Base-by-base conservation (phyloP, 2,797 vertebrate genomes). In the Coccyzus lansbergi region DNA sequence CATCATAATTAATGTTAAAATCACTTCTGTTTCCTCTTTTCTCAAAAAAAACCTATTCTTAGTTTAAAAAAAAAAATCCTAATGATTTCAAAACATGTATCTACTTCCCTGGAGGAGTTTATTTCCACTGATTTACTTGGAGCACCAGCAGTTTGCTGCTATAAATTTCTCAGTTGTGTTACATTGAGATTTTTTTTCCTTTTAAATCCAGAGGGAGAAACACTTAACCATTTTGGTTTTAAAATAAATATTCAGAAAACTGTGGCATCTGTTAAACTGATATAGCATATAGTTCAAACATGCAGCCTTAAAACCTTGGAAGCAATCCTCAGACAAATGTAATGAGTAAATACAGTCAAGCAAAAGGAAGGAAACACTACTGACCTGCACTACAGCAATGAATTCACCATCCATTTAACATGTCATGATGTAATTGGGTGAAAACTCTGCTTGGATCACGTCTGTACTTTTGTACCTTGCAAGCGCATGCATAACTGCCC, bases 321-420 rank as follows among this genome's bases (percentile, higher is more conserved):
- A 93, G 11, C 18, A 77, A 68, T 84, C 21, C 36, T 87, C 86
- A 24, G 68, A 18, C 56, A 83, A 84, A 82, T 4, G 7, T 18
- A 86, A 64, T 80, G 64, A 82, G 59, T 84, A 93, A 91, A 67
- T n/a, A 77, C 8, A 70, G 19, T 49, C 40, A 85, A 48, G 69
- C 10, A 87, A 83, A 78, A 49, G 36, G 42, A 81, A 89, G 64
- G 67, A 89, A 85, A 58, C 34, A 49, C 58, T 81, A 25, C 8
- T 21, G 2, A 34, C 28, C 12, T 86, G 62, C 70, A 19, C 14
- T 46, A 13, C 0, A 0, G 25, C 53, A 77, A 55, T 55, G 46
- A 71, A 63, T 72, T 78, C 36, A 29, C 71, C 28, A 83, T 53
- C 68, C 59, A 90, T 34, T 88, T 86, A 65, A 62, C 10, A 11